These are phyloP conservation scores for Araneus ventricosus DNA, from an alignment of 1,140 invertebrate species.

Conservation along the genomic window DNA sequence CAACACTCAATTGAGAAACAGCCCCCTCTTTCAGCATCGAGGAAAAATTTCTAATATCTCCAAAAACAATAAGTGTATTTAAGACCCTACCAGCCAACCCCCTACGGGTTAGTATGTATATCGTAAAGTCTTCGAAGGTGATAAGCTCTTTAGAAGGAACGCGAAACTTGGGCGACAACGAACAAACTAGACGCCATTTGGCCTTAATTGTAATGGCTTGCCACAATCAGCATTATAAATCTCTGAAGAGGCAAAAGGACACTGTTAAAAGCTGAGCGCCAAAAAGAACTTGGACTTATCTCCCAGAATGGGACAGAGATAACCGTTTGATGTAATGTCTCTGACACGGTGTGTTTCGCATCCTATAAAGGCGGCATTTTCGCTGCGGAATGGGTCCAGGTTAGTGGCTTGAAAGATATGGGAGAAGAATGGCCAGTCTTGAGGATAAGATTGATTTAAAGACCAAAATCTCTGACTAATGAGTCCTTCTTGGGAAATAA, in stretches of 20 bases:
- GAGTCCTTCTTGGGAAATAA: conserved; percentile 23
- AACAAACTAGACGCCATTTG: conserved; percentile 10
- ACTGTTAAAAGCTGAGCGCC: conserved; percentile 14
- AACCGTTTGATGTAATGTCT: conserved; percentile 56
- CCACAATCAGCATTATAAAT: conserved; percentile 50
- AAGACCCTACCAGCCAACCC: background rate
- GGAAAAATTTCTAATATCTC: background rate
- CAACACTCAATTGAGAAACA: too few relatives aligned
- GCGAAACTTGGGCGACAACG: background rate
- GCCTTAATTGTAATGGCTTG: conserved; percentile 50
- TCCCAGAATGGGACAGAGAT: conserved; percentile 26
- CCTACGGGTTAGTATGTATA: background rate
- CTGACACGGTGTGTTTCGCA: conserved; percentile 47
- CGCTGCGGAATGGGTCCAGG: conserved; percentile 1
- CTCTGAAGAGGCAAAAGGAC: background rate
- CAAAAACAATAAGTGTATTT: conserved; percentile 9
- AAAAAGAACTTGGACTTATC: conserved; percentile 11
- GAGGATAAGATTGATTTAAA: conserved; percentile 42
- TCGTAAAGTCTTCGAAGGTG: background rate
- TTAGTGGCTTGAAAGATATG: conserved; percentile 37
- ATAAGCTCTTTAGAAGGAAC: conserved; percentile 33
- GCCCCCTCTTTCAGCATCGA: background rate
- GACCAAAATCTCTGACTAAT: background rate
- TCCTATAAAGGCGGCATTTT: conserved; percentile 41
- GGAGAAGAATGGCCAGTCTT: background rate